Conservation (phyloP, 2,888 invertebrate genomes). For the Copidosoma aretas region DNA sequence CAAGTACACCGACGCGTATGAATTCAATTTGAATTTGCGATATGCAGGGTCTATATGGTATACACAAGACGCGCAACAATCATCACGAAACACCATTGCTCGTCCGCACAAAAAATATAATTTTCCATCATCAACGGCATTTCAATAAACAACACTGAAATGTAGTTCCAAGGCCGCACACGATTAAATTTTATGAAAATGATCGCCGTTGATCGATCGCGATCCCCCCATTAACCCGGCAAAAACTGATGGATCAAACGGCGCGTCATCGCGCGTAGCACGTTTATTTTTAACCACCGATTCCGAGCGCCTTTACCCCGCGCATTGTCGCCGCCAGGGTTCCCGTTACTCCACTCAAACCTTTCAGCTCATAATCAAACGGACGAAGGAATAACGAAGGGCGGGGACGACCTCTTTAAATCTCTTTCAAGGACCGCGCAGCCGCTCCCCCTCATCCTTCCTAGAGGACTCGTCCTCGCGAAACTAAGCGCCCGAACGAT, state of each 20-base stretch:
- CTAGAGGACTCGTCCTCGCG: too few species aligned
- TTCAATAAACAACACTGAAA: constrained; percentile 3
- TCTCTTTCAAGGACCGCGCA: too few species aligned
- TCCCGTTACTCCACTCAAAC: constrained; percentile 34
- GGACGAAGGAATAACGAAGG: too few species aligned
- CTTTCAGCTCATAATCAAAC: neutral
- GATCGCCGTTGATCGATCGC: constrained; percentile 15
- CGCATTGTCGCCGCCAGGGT: constrained; percentile 22
- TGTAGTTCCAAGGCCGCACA: neutral
- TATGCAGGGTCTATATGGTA: too few species aligned
- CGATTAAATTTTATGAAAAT: constrained; percentile 26
- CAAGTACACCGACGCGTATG: too few species aligned
- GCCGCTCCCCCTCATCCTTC: too few species aligned
- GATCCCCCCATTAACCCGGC: constrained; percentile 4
- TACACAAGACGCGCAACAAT: constrained; percentile 12
- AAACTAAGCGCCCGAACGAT: too few species aligned
- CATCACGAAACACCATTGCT: constrained; percentile 16
- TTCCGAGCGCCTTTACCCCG: constrained; percentile 23
- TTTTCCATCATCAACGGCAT: constrained; percentile 18
- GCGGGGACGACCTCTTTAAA: too few species aligned
- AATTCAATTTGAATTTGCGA: too few species aligned
- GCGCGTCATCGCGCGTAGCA: constrained; percentile 13
- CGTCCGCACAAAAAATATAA: constrained; percentile 11
- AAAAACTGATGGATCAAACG: neutral
- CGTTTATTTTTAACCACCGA: too few species aligned